Conservation (phyloP, 2,113 vertebrate species). For the Excalfactoria chinensis region DNA sequence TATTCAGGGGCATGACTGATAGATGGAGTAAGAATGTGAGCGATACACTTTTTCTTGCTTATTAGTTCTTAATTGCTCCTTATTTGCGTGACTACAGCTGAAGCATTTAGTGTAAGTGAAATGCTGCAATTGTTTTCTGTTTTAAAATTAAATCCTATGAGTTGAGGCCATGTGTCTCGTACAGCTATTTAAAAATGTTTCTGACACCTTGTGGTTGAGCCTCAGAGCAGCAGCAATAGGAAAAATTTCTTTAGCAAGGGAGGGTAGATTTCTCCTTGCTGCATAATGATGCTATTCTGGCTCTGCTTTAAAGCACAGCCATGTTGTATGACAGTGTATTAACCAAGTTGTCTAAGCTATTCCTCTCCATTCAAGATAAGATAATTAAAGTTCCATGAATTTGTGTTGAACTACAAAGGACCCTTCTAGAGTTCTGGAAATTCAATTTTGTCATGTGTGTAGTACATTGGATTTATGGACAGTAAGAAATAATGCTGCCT, state of each 20-base stretch:
- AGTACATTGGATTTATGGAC: conserved; percentile 14
- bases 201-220: conserved; percentile 9
- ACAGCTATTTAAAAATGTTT: background rate
- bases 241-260: background rate
- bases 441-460: background rate
- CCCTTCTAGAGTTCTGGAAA: background rate
- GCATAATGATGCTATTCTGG: background rate
- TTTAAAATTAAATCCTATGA: background rate
- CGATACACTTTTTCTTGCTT: background rate
- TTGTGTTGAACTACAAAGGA: background rate
- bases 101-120: background rate
- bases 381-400: background rate
- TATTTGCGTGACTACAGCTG: background rate
- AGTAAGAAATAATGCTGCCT: conserved; percentile 5
- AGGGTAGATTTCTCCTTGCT: background rate
- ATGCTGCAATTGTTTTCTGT: background rate
- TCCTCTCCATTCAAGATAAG: background rate
- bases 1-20: background rate
- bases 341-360: background rate
- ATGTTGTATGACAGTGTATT: background rate
- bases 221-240: background rate
- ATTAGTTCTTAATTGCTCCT: background rate
- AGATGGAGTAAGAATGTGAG: background rate
- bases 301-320: background rate
- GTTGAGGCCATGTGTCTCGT: background rate